Conservation (phyloP, 2,888 invertebrate species). For the Operophtera brumata region DNA sequence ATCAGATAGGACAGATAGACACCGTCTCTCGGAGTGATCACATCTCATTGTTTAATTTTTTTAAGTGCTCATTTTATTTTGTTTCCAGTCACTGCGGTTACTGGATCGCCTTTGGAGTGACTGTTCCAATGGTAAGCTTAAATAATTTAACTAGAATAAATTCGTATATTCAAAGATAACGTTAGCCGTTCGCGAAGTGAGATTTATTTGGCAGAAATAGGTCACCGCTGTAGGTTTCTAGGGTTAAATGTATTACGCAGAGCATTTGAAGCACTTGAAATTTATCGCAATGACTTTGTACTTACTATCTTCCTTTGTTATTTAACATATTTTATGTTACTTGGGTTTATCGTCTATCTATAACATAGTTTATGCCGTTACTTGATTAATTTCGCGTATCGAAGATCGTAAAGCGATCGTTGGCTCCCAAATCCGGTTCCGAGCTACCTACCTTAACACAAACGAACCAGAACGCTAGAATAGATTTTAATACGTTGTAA, state of each 20-base stretch:
- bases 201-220: constrained; percentile 58
- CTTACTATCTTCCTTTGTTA: constrained; percentile 40
- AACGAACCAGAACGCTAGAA: constrained; percentile 17
- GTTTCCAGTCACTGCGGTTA: constrained; percentile 13
- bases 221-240: constrained; percentile 54
- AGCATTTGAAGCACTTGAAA: constrained; percentile 53
- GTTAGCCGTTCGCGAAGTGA: constrained; percentile 45
- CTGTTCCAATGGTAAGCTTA: constrained; percentile 8
- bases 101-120: constrained; percentile 3
- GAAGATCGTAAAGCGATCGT: constrained; percentile 25
- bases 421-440: constrained; percentile 31
- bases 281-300: constrained; percentile 54
- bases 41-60: constrained; percentile 46
- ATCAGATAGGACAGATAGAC: constrained; percentile 72
- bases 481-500: constrained; percentile 26
- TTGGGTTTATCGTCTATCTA: not conserved
- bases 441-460: constrained; percentile 31
- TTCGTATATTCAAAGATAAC: constrained; percentile 42
- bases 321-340: constrained; percentile 31
- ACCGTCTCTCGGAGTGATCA: constrained; percentile 62
- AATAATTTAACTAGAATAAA: constrained; percentile 15
- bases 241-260: constrained; percentile 48
- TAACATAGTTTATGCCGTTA: constrained; percentile 1
- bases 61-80: constrained; percentile 11
- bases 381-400: constrained; percentile 33